A percentile compares a stretch with the other conserved stretches of the same genome.
Evolutionary conservation across 2,888 invertebrate species (phyloP).

Genomic region (Parasteatoda lunata): DNA sequence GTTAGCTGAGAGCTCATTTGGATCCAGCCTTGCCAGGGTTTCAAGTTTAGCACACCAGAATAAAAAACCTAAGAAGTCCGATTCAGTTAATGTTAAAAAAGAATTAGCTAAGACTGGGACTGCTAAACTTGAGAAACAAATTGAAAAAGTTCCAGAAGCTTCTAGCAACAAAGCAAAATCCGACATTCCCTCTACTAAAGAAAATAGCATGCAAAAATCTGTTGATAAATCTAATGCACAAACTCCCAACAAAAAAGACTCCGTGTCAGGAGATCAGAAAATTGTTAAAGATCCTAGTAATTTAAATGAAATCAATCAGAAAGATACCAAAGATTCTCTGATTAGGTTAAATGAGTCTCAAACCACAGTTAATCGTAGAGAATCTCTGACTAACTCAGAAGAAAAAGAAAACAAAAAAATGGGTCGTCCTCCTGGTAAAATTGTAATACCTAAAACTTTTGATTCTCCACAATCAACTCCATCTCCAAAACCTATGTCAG

Average conservation of each 20-base stretch:
- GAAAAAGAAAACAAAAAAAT: slow-evolving; percentile 56
- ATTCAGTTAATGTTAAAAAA: slow-evolving; percentile 21
- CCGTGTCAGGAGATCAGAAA: not conserved
- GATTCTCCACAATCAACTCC: slow-evolving; percentile 59
- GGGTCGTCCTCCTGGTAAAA: slow-evolving; percentile 66
- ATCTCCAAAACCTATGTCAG: slow-evolving; percentile 40
- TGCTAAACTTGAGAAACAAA: slow-evolving; percentile 67
- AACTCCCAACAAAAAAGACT: not conserved
- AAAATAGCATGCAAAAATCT: not conserved
- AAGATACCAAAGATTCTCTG: slow-evolving; percentile 15
- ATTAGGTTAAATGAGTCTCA: slow-evolving; percentile 21
- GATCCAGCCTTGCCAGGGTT: slow-evolving; percentile 55
- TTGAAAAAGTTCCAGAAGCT: not conserved
- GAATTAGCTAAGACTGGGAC: slow-evolving; percentile 77
- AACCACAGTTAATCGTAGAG: slow-evolving; percentile 23
- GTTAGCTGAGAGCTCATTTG: slow-evolving; percentile 67
- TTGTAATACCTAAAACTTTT: slow-evolving; percentile 65
- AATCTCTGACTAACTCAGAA: slow-evolving; percentile 42
- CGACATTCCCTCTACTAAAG: not conserved
- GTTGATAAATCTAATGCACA: not conserved
- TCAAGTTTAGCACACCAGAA: slow-evolving; percentile 60
- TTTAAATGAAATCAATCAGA: slow-evolving; percentile 14
- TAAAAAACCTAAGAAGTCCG: slow-evolving; percentile 61
- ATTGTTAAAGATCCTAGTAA: not conserved
- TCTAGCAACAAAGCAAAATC: not conserved